A percentile compares a stretch with the other conserved stretches of the same genome.
These are phyloP conservation scores for Diabrotica balteata DNA, from an alignment of 2,888 invertebrate genomes.

Conservation along the genomic window DNA sequence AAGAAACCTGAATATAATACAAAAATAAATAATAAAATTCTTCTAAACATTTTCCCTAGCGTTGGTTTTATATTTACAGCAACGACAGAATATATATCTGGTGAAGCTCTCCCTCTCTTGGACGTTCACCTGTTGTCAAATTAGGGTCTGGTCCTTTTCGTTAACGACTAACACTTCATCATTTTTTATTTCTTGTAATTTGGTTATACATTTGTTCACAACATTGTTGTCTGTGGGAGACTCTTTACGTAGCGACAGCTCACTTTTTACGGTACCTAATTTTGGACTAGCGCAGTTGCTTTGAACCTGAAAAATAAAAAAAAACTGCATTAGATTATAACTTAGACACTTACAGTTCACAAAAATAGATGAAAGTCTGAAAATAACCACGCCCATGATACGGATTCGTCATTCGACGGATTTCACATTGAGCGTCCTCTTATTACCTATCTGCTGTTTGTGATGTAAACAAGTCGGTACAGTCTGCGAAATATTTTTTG, in stretches of 20 bases:
- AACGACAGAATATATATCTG: slow-evolving; percentile 60
- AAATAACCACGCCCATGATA: too few relatives aligned
- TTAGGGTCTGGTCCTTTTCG: slow-evolving; percentile 49
- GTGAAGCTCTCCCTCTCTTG: slow-evolving; percentile 56
- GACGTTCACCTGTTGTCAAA: slow-evolving; percentile 58
- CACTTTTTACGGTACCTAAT: slow-evolving; percentile 35
- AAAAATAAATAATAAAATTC: slow-evolving; percentile 24
- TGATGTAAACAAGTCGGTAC: too few relatives aligned
- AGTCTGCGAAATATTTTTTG: too few relatives aligned
- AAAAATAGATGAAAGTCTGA: too few relatives aligned
- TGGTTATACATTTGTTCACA: slow-evolving; percentile 43
- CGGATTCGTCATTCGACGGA: too few relatives aligned
- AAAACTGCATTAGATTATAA: too few relatives aligned
- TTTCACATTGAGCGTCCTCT: too few relatives aligned
- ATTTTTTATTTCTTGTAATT: slow-evolving; percentile 47
- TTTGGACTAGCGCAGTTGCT: slow-evolving; percentile 54
- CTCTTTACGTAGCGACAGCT: slow-evolving; percentile 30
- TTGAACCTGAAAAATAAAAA: slow-evolving; percentile 37
- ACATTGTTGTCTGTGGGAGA: slow-evolving; percentile 38
- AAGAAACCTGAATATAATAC: slow-evolving; percentile 6
- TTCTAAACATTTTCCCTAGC: slow-evolving; percentile 57
- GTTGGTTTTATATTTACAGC: slow-evolving; percentile 59
- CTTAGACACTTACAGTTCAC: too few relatives aligned
- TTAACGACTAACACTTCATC: slow-evolving; percentile 45
- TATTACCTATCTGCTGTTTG: too few relatives aligned